Base-by-base conservation (phyloP, 2,113 vertebrate species). In the Rutilus rutilus region DNA sequence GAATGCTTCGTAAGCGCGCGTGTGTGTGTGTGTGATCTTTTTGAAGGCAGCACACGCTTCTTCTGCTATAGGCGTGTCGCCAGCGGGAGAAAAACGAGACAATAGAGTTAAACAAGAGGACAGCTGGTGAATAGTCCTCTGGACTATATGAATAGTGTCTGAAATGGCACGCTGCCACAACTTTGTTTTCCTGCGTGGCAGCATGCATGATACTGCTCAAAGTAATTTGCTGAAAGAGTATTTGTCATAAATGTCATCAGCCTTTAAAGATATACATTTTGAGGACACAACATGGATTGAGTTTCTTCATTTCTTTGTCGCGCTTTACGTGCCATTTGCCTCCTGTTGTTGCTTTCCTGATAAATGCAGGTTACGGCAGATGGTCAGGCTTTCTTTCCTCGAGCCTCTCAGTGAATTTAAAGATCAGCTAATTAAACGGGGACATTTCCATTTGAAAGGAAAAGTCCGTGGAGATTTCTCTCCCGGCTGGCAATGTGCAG, bases 341-440 rank as follows among this genome's bases (percentile, higher is more conserved):
- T 71, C 83, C 69, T 62, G 87, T 85, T n/a, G 77, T 85, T 73
- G 23, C 36, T 33, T 80, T 59, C 36, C 54, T 62, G 64, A 52
- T 69, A 64, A 74, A 64, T 50, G 78, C 17, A 12, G 57, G 67
- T 17, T 88, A 85, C 88, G 90, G 91, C 95, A 95, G 95, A 96
- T 96, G 95, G 94, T 90, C 91, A 75, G 87, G 87, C 89, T 92
- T 92, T 94, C 90, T 91, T 88, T 84, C 75, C 88, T 89, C 74
- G 14, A 81, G 87, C 86, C 90, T 87, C 90, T 92, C 89, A 11
- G 69, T 92, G 93, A 94, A 93, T 93, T 92, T 94, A 94, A 94
- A 93, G 93, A 92, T 92, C 88, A 90, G 84, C 91, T 93, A 94
- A 95, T 95, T 93, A 95, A 94, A 94, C 90, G 47, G 83, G 89